Evolutionary conservation across 2,797 vertebrate species (phyloP).

Genomic region (Poeciliopsis gracilis): DNA sequence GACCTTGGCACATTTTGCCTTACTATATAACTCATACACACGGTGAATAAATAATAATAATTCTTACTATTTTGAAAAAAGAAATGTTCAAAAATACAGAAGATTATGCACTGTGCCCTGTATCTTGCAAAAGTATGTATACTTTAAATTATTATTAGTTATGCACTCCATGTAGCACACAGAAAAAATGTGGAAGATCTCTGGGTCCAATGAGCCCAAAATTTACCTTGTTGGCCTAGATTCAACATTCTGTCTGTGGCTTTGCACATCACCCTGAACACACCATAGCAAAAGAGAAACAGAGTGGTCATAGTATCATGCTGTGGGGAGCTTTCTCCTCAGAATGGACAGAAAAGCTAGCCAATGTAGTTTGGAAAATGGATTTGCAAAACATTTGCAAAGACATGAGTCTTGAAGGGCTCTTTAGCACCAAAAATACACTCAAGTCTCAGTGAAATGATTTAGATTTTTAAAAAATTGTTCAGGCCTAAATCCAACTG

Average conservation of each 20-base stretch:
- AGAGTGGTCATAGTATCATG: background rate
- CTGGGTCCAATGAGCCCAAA: background rate
- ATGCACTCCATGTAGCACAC: background rate
- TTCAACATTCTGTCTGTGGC: background rate
- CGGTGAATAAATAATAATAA: conserved; percentile 43
- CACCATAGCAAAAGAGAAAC: background rate
- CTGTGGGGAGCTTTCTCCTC: background rate
- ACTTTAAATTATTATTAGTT: background rate
- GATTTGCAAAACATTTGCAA: background rate
- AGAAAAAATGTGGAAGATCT: background rate
- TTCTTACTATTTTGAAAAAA: background rate
- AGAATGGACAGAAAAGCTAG: background rate
- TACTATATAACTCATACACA: conserved; percentile 86
- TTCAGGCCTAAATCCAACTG: background rate
- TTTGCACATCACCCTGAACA: background rate
- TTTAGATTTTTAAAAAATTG: background rate
- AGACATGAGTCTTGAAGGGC: background rate
- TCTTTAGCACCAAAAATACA: background rate
- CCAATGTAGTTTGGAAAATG: background rate
- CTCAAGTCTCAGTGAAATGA: background rate
- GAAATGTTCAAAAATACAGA: background rate
- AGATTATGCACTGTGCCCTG: background rate
- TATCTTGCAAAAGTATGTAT: background rate
- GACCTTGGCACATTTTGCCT: conserved; percentile 86
- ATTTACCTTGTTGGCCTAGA: background rate